Evolutionary conservation across 2,888 invertebrate species (phyloP).

Genomic region (Zootermopsis nevadensis): DNA sequence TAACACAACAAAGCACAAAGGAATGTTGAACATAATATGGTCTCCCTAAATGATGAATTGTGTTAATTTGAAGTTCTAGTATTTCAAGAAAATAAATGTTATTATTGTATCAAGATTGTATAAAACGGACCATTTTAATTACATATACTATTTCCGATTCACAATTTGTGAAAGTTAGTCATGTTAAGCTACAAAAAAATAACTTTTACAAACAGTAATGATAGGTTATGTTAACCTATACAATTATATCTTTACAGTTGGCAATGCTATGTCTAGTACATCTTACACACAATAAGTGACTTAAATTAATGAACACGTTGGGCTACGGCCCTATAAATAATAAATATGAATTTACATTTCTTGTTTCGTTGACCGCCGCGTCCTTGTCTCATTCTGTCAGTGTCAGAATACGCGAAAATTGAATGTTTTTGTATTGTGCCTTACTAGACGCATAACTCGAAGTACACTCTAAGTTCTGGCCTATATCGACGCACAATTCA

Average conservation of each 20-base stretch:
- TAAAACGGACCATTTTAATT: background rate
- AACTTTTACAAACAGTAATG: slow-evolving; percentile 42
- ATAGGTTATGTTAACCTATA: slow-evolving; percentile 51
- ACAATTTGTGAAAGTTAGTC: background rate
- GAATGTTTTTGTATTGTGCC: slow-evolving; percentile 60
- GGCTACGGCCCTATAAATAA: slow-evolving; percentile 50
- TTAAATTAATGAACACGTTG: slow-evolving; percentile 39
- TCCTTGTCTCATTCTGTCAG: slow-evolving; percentile 68
- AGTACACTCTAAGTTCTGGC: slow-evolving; percentile 56
- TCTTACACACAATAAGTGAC: slow-evolving; percentile 38
- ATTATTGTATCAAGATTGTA: background rate
- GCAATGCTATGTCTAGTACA: slow-evolving; percentile 46
- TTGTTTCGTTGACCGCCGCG: slow-evolving; percentile 68
- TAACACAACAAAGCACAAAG: too few relatives aligned
- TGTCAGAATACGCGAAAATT: slow-evolving; percentile 60
- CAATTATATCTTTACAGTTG: slow-evolving; percentile 41
- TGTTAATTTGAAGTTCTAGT: background rate
- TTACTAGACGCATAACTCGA: slow-evolving; percentile 57
- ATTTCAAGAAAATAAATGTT: background rate
- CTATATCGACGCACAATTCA: slow-evolving; percentile 56
- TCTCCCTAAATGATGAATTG: background rate
- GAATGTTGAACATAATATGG: too few relatives aligned
- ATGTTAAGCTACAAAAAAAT: background rate
- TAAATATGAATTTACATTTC: slow-evolving; percentile 64
- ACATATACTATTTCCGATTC: background rate